Conservation (phyloP, 1,140 invertebrate species). For the Drosophila persimilis region DNA sequence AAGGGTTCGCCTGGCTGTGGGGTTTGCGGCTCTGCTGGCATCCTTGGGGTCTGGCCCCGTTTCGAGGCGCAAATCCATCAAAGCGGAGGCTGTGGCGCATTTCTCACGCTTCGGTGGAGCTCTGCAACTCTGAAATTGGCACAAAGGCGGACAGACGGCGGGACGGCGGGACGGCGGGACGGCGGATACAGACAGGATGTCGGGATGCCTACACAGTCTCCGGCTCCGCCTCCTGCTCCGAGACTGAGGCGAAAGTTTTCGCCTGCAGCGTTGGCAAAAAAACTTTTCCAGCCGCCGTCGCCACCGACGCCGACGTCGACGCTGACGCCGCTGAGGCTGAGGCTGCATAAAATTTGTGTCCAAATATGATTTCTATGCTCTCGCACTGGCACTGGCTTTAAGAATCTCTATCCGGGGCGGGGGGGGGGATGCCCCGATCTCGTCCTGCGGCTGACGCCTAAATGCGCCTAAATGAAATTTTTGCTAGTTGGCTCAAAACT, state of each 20-base stretch:
- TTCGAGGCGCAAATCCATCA: constrained; percentile 65
- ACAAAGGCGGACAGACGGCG: constrained; percentile 42
- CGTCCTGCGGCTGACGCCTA: constrained; percentile 46
- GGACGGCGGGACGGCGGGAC: constrained; percentile 17
- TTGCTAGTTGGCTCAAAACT: constrained; percentile 62
- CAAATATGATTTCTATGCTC: constrained; percentile 66
- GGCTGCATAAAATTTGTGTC: constrained; percentile 65
- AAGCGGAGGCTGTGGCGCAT: constrained; percentile 65
- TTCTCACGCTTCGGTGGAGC: constrained; percentile 76
- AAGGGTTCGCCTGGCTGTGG: constrained; percentile 1
- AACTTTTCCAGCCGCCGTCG: constrained; percentile 59
- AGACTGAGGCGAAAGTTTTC: constrained; percentile 59
- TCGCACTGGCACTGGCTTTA: constrained; percentile 51
- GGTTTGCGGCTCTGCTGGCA: constrained; percentile 24
- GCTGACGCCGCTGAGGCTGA: constrained; percentile 49
- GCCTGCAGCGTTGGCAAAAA: constrained; percentile 68
- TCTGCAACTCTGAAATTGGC: constrained; percentile 72
- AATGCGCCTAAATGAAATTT: constrained; percentile 73
- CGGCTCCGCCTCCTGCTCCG: not conserved
- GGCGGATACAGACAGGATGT: constrained; percentile 22
- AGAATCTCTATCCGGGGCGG: constrained; percentile 32
- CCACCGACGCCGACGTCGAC: constrained; percentile 37
- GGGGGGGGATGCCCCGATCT: constrained; percentile 9
- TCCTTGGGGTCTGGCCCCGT: constrained; percentile 33
- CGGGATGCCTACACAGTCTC: constrained; percentile 24